Conservation (phyloP, 2,113 vertebrate species). For the Nothocercus nigrocapillus region DNA sequence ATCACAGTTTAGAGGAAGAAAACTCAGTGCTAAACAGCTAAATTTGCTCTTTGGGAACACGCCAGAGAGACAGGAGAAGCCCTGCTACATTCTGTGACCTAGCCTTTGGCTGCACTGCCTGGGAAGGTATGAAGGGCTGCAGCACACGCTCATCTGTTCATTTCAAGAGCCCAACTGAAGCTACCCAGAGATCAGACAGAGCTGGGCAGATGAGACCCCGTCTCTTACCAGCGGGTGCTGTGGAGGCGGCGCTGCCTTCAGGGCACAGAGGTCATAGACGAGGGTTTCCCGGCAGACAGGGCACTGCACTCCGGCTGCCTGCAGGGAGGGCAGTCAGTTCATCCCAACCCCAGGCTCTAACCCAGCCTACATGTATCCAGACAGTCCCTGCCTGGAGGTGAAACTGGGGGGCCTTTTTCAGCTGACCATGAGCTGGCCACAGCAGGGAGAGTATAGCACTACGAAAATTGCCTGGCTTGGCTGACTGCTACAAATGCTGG, state of each 20-base stretch:
- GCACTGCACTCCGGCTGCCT: constrained; percentile 77
- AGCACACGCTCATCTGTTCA: accelerated
- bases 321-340: not conserved
- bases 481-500: accelerated
- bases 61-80: not conserved
- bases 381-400: not conserved
- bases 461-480: not conserved
- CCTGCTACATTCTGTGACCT: not conserved
- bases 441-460: not conserved
- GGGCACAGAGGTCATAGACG: constrained; percentile 72
- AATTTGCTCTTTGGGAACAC: not conserved
- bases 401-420: not conserved
- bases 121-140: accelerated
- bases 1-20: too few relatives aligned
- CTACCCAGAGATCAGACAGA: accelerated
- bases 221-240: constrained; percentile 80
- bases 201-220: not conserved
- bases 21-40: not conserved
- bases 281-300: constrained; percentile 81
- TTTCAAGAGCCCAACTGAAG: not conserved
- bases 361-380: accelerated
- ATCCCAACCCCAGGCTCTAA: accelerated
- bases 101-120: not conserved
- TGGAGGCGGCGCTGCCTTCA: constrained; percentile 74
- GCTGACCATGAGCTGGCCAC: not conserved